Evolutionary conservation across 2,888 invertebrate species (phyloP), one percentile per base, ranked within the genome.

Genomic region (Mystacides longicornis): DNA sequence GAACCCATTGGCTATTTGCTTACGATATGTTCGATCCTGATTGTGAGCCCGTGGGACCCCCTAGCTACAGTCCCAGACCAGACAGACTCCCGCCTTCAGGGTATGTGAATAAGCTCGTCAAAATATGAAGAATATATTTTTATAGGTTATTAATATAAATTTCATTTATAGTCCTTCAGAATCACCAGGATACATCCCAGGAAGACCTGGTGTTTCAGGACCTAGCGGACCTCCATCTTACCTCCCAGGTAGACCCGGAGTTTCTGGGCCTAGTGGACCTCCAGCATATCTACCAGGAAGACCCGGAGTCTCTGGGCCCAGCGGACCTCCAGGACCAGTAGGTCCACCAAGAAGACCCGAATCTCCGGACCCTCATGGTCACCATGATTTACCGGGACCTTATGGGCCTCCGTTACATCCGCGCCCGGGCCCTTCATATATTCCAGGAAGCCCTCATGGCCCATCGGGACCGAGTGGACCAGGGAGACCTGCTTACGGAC

Each of bases 21-120:
- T 91, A 89, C 80, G 88, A 89, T 65, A 80, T 87, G 46, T 83
- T 85, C 62, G 88, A 89, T 66, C 84, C 86, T 16, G 79, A 82
- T 21, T 91, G 91, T 59, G 47, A 33, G 21, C 55, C 57, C 2
- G 49, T 49, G n/a, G 47, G 51, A 3, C 43, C 54, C 9, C 58
- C 57, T 0, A 51, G 55, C 33, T 50, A 50, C 11, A 19, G 2
- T 21, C 48, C 53, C n/a, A 5, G 31, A 20, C 4, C 31, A 31
- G 48, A 21, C 4, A n/a, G 23, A 16, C n/a, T 20, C 5, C 31
- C 46, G 4, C 52, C 52, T 3, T 47, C 52, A 4, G 23, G 52
- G 52, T 52, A 31, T 2, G 23, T 27, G 5, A 27, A 7, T 27
- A n/a, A n/a, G n/a, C n/a, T n/a, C n/a, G n/a, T n/a, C n/a, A n/a